Percentiles rank a stretch among this genome's conserved stretches.
phyloP scores from a whole-genome alignment of 1,140 invertebrate genomes.

The Papilio xuthus region DNA sequence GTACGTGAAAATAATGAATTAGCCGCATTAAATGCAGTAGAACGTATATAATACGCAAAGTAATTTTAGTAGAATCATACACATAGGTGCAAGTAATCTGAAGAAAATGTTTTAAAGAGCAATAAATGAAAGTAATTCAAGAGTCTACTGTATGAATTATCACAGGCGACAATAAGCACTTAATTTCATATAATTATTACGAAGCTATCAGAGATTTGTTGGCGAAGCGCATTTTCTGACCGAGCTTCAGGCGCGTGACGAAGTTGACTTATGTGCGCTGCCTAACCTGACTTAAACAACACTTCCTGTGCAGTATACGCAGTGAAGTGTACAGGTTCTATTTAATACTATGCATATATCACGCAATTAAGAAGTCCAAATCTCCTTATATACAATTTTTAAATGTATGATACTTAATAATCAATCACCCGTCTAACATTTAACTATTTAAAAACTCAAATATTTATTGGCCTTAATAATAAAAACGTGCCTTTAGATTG shows the following conservation, averaged over 20 bases:
- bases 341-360: not conserved
- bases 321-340: conserved; percentile 23
- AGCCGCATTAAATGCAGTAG: not conserved
- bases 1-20: not conserved
- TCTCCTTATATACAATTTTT: no score
- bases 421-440: no score
- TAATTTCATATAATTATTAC: conserved; percentile 25
- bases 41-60: not conserved
- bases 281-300: conserved; percentile 33
- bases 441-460: no score
- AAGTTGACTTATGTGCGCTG: conserved; percentile 46
- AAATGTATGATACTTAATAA: no score
- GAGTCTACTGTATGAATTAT: conserved; percentile 18
- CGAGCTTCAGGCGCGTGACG: conserved; percentile 49
- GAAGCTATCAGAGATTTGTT: conserved; percentile 44
- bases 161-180: conserved; percentile 13
- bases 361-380: not conserved
- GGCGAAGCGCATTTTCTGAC: conserved; percentile 47
- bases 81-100: not conserved
- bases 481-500: not conserved
- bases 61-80: not conserved
- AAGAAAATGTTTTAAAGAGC: conserved; percentile 25
- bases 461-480: no score
- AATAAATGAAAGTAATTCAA: not conserved
- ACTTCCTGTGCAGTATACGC: conserved; percentile 37